Conservation (phyloP, 2,113 vertebrate species). For the Brachirus orientalis region DNA sequence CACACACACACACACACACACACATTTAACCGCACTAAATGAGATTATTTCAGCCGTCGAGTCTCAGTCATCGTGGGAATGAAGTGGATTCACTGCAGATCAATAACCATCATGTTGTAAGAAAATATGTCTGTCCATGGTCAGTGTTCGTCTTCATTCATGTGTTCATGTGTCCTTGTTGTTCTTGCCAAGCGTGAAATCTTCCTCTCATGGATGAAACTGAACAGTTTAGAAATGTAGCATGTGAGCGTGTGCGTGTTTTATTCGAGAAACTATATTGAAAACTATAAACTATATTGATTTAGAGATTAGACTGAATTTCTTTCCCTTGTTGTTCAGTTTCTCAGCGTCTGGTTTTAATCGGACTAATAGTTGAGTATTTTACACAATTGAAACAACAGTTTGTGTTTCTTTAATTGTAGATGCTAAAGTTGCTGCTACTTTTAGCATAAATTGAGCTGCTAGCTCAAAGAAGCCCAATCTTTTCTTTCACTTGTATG, state of each 20-base stretch:
- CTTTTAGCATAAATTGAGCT: no score
- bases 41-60: conserved; percentile 9
- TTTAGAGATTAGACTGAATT: no score
- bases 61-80: neutral
- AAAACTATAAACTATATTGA: no score
- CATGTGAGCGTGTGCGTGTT: neutral
- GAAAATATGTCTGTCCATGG: conserved; percentile 1
- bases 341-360: no score
- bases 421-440: no score
- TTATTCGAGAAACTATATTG: no score
- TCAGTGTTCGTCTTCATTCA: neutral
- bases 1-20: neutral
- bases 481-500: no score
- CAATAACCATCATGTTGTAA: conserved; percentile 34
- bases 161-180: neutral
- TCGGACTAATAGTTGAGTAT: no score
- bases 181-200: conserved; percentile 29
- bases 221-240: neutral
- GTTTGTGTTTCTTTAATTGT: no score
- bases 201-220: neutral
- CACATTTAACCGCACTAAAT: neutral
- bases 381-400: no score
- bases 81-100: conserved; percentile 25
- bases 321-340: no score
- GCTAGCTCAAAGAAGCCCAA: no score